These are phyloP conservation scores for Pogonocichla stellata DNA, from an alignment of 2,113 vertebrate species.

Conservation along the genomic window DNA sequence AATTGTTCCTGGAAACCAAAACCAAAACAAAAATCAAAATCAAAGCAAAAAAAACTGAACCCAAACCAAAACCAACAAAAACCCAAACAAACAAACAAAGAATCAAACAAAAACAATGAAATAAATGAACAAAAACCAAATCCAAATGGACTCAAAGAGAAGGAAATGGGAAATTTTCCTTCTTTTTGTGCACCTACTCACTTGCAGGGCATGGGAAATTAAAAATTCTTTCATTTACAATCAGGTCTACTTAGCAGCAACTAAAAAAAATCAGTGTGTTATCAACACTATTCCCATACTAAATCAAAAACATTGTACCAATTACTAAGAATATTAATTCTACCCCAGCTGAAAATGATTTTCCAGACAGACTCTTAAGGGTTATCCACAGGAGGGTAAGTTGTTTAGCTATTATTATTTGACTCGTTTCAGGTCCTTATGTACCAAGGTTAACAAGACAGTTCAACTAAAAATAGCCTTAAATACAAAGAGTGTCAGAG, in stretches of 20 bases:
- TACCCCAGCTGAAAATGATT: not conserved
- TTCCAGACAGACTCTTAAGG: slow-evolving; percentile 26
- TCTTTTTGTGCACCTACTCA: not conserved
- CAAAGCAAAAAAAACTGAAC: not conserved
- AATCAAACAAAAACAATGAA: not conserved
- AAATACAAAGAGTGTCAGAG: not conserved
- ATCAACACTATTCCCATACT: not conserved
- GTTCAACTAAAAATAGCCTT: slow-evolving; percentile 59
- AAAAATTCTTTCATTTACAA: not conserved
- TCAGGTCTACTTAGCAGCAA: not conserved
- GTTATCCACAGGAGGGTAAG: not conserved
- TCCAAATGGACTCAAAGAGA: slow-evolving; percentile 35
- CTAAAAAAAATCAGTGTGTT: not conserved
- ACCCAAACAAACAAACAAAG: not conserved
- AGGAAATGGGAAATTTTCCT: not conserved
- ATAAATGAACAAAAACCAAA: not conserved
- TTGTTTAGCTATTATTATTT: slow-evolving; percentile 28
- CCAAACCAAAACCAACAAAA: not conserved
- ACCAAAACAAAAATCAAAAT: not conserved
- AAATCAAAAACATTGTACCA: not conserved
- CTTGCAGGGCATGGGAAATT: not conserved
- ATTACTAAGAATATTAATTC: not conserved
- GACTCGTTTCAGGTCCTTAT: slow-evolving; percentile 35
- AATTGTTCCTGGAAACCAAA: not conserved
- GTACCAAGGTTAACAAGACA: slow-evolving; percentile 41